Percentiles rank a stretch among this genome's conserved stretches.
Evolutionary conservation across 2,888 invertebrate species (phyloP).

Genomic region (Pogonocherus hispidulus): DNA sequence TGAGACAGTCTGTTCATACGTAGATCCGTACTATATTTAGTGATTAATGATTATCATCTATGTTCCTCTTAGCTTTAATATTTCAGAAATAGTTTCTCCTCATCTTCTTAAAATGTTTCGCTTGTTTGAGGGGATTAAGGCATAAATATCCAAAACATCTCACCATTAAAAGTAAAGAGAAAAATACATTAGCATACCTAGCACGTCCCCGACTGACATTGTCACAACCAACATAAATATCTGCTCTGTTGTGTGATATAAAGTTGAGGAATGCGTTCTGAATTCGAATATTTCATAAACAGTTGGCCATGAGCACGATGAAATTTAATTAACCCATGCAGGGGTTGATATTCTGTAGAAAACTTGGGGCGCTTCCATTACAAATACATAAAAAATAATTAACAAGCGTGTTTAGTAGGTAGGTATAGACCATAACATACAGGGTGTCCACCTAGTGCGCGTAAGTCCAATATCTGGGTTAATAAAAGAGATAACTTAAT

Average conservation of each 20-base stretch:
- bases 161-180: conserved; percentile 23
- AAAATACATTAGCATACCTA: conserved; percentile 30
- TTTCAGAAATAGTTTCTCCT: neutral
- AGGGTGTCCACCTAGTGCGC: too few relatives aligned
- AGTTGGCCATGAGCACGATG: conserved; percentile 18
- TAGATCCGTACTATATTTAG: too few relatives aligned
- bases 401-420: too few relatives aligned
- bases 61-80: neutral
- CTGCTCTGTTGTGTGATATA: conserved; percentile 30
- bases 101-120: neutral
- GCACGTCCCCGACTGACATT: conserved; percentile 28
- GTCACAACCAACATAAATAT: conserved; percentile 33
- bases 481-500: too few relatives aligned
- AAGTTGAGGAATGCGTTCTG: conserved; percentile 30
- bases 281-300: conserved; percentile 33
- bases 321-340: conserved; percentile 30
- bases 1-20: too few relatives aligned
- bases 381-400: too few relatives aligned
- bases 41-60: too few relatives aligned
- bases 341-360: conserved; percentile 1
- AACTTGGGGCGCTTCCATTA: conserved; percentile 13
- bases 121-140: neutral
- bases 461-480: too few relatives aligned
- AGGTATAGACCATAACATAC: too few relatives aligned
- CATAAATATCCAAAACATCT: conserved; percentile 26